Evolutionary conservation across 2,113 vertebrate species (phyloP).

Genomic region (Hyaena hyaena): DNA sequence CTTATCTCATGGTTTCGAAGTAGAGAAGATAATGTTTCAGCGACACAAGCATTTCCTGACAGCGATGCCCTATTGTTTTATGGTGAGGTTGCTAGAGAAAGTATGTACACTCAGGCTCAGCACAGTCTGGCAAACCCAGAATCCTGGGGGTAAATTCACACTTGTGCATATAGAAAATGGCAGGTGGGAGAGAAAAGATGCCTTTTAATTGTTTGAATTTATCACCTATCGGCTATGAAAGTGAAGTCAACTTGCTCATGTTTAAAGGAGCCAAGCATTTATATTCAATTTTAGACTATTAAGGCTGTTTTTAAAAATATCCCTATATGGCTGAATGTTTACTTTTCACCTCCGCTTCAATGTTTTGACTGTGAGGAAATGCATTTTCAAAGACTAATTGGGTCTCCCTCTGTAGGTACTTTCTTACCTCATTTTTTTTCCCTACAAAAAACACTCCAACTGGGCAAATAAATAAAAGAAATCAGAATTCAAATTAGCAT

Average conservation of each 20-base stretch:
- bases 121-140: background rate
- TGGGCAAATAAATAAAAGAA: constrained; percentile 51
- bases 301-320: constrained; percentile 26
- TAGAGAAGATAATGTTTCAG: background rate
- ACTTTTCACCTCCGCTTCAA: constrained; percentile 59
- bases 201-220: background rate
- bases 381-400: constrained; percentile 63
- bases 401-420: constrained; percentile 24
- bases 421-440: background rate
- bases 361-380: constrained; percentile 59
- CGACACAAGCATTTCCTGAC: background rate
- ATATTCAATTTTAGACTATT: constrained; percentile 33
- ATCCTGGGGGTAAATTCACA: background rate
- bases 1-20: background rate
- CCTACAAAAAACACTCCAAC: constrained; percentile 40
- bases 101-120: background rate
- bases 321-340: constrained; percentile 34
- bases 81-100: background rate
- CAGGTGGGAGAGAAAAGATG: background rate
- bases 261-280: constrained; percentile 56
- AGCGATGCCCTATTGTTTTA: too few species aligned
- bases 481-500: constrained; percentile 60
- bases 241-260: constrained; percentile 33
- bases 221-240: background rate
- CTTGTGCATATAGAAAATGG: background rate